A percentile compares a stretch with the other conserved stretches of the same genome.
Evolutionary conservation across 2,888 invertebrate species (phyloP).

Genomic region (Agrotis clavis): DNA sequence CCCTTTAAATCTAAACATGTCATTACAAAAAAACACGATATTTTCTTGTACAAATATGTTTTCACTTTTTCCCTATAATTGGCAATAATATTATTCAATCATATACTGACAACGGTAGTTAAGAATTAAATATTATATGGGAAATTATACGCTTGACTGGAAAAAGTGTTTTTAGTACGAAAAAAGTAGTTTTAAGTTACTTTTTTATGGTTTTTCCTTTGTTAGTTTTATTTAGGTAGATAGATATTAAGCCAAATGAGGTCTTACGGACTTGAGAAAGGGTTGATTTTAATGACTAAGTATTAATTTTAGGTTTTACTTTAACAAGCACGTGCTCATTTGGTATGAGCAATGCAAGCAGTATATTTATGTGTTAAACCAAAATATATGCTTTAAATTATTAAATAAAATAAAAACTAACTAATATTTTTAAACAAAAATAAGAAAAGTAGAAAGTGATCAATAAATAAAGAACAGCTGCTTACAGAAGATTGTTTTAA

Average conservation of each 20-base stretch:
- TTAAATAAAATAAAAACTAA: not conserved
- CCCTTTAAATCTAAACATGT: constrained; percentile 18
- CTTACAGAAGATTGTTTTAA: not conserved
- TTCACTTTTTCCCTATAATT: constrained; percentile 38
- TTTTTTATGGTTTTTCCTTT: not conserved
- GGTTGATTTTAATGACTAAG: constrained; percentile 2
- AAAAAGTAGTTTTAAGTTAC: constrained; percentile 7
- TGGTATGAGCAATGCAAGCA: not conserved
- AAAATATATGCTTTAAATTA: not conserved
- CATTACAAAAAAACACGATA: constrained; percentile 41
- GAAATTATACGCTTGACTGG: not conserved
- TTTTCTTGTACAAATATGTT: constrained; percentile 34
- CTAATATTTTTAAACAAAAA: too few species aligned
- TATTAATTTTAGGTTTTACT: not conserved
- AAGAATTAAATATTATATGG: constrained; percentile 27
- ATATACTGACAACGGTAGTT: constrained; percentile 36
- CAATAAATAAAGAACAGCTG: not conserved
- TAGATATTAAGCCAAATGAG: not conserved
- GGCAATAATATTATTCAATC: constrained; percentile 53
- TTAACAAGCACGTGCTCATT: not conserved
- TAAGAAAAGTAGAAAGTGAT: too few species aligned
- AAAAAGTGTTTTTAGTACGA: not conserved
- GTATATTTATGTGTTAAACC: too few species aligned
- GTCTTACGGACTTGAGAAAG: not conserved
- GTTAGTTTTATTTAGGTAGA: not conserved